Conservation (phyloP, 2,888 invertebrate species). For the Melolontha melolontha region DNA sequence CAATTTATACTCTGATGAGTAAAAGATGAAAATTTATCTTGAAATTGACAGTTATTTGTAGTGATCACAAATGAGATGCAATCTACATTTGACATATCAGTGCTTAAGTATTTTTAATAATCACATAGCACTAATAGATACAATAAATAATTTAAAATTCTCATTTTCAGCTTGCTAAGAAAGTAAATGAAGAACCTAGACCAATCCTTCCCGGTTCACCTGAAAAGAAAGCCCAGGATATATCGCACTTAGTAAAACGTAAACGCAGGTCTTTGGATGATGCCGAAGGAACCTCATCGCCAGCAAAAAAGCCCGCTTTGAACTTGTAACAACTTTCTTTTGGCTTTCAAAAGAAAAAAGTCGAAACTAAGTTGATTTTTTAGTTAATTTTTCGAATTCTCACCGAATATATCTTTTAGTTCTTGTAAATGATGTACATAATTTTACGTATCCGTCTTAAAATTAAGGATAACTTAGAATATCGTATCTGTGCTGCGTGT, state of each 20-base stretch:
- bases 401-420: conserved; percentile 1
- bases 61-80: no score
- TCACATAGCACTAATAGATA: no score
- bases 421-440: conserved; percentile 36
- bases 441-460: conserved; percentile 5
- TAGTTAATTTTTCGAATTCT: not conserved
- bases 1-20: no score
- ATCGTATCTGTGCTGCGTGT: not conserved
- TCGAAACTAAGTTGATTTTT: not conserved
- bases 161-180: conserved; percentile 45
- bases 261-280: conserved; percentile 80
- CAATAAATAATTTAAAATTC: no score
- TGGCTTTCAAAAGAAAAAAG: not conserved
- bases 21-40: no score
- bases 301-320: conserved; percentile 70
- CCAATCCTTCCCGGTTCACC: conserved; percentile 46
- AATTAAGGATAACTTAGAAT: not conserved
- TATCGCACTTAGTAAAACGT: conserved; percentile 84
- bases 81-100: no score
- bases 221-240: conserved; percentile 76
- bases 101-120: no score
- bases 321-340: not conserved
- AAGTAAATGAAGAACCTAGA: conserved; percentile 44
- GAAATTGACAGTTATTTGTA: no score
- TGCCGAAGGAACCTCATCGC: conserved; percentile 65